Conservation (phyloP, 2,888 invertebrate species). For the Halictus ligatus region DNA sequence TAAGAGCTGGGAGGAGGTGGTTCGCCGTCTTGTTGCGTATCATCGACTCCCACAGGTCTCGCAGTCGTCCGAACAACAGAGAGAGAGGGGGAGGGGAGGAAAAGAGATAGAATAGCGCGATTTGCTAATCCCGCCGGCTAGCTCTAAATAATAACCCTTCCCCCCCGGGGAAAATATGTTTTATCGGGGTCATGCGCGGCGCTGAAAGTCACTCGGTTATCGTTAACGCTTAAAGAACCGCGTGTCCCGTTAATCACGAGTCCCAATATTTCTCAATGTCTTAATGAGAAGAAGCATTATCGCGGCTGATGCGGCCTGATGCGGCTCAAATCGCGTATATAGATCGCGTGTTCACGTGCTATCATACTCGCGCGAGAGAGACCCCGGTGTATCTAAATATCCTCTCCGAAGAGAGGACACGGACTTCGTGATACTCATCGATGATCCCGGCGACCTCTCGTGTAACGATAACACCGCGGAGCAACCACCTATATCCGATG, state of each 20-base stretch:
- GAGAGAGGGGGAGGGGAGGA: too few relatives aligned
- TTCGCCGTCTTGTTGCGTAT: conserved; percentile 11
- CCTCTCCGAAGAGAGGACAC: conserved; percentile 48
- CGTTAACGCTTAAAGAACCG: conserved; percentile 53
- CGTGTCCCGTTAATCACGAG: conserved; percentile 61
- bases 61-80: background rate
- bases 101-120: background rate
- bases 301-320: conserved; percentile 41
- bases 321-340: conserved; percentile 47
- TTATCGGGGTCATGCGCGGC: conserved; percentile 48
- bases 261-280: conserved; percentile 71
- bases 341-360: conserved; percentile 64
- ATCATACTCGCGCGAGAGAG: conserved; percentile 44
- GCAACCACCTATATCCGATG: conserved; percentile 27
- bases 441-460: conserved; percentile 58
- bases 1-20: conserved; percentile 7
- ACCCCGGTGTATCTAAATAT: conserved; percentile 51
- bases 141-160: conserved; percentile 49
- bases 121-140: conserved; percentile 7
- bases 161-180: conserved; percentile 35
- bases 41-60: conserved; percentile 6
- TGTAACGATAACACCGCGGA: conserved; percentile 51
- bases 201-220: conserved; percentile 60
- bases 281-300: conserved; percentile 69
- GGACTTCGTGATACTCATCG: conserved; percentile 55